phyloP scores from a whole-genome alignment of 2,113 vertebrate genomes.

The Carollia perspicillata region DNA sequence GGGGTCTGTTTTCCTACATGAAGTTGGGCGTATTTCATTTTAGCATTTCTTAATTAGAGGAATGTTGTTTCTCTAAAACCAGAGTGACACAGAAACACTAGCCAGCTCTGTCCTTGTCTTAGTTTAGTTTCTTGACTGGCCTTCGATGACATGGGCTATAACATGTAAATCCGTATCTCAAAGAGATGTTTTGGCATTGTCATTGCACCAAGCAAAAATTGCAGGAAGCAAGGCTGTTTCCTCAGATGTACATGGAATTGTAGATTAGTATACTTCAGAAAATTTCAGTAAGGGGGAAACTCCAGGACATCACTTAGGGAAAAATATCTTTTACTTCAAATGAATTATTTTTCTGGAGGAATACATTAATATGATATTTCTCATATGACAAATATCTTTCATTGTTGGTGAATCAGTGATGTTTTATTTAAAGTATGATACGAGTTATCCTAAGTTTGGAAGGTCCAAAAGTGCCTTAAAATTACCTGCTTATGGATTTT shows the following conservation, averaged over 20 bases:
- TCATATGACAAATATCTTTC: neutral
- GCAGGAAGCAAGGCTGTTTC: neutral
- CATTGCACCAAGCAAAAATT: neutral
- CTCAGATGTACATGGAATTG: neutral
- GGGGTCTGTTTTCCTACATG: constrained; percentile 40
- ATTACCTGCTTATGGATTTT: neutral
- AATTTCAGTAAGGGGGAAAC: neutral
- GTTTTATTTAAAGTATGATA: neutral
- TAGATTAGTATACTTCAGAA: neutral
- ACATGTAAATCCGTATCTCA: neutral
- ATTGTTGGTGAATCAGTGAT: neutral
- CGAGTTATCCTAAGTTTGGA: neutral
- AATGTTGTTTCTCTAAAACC: neutral
- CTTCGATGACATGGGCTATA: neutral
- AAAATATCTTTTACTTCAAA: neutral
- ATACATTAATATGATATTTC: neutral
- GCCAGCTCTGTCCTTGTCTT: neutral
- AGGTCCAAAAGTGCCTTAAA: neutral
- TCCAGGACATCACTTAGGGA: neutral
- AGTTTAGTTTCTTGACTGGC: neutral
- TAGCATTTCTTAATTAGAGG: neutral
- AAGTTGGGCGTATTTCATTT: neutral
- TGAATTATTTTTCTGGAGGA: neutral
- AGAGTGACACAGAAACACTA: neutral
- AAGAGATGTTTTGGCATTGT: neutral